Percentiles rank a stretch among this genome's conserved stretches.
phyloP scores from a whole-genome alignment of 2,888 invertebrate genomes.

The Podotricha telesiphe region DNA sequence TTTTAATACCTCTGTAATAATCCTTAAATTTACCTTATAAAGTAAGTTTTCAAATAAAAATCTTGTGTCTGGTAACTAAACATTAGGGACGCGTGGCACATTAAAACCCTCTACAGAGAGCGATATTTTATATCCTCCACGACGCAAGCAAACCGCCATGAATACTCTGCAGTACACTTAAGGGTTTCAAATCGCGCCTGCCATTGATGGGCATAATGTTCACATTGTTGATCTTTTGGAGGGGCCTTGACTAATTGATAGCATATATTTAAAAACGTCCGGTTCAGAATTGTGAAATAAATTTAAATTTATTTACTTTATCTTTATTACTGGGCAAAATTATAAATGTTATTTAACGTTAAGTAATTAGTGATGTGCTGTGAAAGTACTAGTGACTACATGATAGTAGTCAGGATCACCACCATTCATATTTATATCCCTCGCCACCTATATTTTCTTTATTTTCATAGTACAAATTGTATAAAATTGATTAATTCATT shows the following conservation, averaged over 20 bases:
- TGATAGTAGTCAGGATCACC: too few species aligned
- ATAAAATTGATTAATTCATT: too few species aligned
- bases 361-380: too few species aligned
- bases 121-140: conserved; percentile 67
- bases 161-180: conserved; percentile 54
- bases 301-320: conserved; percentile 6
- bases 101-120: conserved; percentile 61
- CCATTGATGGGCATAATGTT: conserved; percentile 57
- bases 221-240: conserved; percentile 53
- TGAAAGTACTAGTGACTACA: too few species aligned
- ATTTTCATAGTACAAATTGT: too few species aligned
- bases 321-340: too few species aligned
- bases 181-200: conserved; percentile 57
- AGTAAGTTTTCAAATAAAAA: neutral
- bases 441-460: too few species aligned
- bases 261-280: conserved; percentile 26
- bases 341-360: too few species aligned
- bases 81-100: conserved; percentile 47
- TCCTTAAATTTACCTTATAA: neutral
- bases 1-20: too few species aligned
- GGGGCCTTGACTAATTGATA: conserved; percentile 41
- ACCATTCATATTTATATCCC: too few species aligned
- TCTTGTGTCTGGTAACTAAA: neutral
- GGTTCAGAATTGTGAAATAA: conserved; percentile 10
- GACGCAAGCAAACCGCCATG: conserved; percentile 54